Conservation (phyloP, 1,140 invertebrate genomes). For the Drosophila jambulina region DNA sequence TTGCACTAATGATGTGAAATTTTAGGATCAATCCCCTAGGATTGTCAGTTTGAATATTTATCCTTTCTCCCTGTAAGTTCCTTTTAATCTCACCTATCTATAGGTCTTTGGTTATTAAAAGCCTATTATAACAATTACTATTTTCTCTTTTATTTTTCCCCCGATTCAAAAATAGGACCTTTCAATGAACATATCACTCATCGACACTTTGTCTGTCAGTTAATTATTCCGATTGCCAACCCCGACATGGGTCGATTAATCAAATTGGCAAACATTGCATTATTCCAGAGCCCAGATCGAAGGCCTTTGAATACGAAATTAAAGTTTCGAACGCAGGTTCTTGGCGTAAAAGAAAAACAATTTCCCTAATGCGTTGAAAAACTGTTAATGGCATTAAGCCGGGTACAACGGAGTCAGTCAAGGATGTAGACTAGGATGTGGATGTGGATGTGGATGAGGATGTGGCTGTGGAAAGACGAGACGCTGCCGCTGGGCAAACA, state of each 20-base stretch:
- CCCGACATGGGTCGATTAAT: slow-evolving; percentile 54
- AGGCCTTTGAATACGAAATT: slow-evolving; percentile 64
- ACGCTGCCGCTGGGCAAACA: slow-evolving; percentile 71
- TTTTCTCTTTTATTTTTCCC: background rate
- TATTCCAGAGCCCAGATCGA: slow-evolving; percentile 46
- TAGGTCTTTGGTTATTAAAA: background rate
- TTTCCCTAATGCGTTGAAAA: slow-evolving; percentile 75
- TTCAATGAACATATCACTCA: slow-evolving; percentile 12
- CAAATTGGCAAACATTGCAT: slow-evolving; percentile 72
- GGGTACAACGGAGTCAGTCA: slow-evolving; percentile 51
- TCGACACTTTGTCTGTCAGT: slow-evolving; percentile 11
- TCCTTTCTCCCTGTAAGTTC: too few relatives aligned
- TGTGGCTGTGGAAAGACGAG: slow-evolving; percentile 58
- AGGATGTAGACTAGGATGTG: slow-evolving; percentile 44
- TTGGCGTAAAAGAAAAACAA: slow-evolving; percentile 58
- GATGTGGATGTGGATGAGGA: slow-evolving; percentile 29
- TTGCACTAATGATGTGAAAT: too few relatives aligned
- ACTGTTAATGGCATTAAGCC: slow-evolving; percentile 80
- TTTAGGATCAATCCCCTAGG: too few relatives aligned
- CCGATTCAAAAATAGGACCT: background rate
- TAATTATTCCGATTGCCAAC: slow-evolving; percentile 61
- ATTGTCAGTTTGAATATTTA: background rate
- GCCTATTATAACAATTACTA: background rate
- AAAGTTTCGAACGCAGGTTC: slow-evolving; percentile 53
- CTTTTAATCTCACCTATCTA: background rate